Evolutionary conservation across 1,140 invertebrate species (phyloP).

Genomic region (Lepidostoma basale): DNA sequence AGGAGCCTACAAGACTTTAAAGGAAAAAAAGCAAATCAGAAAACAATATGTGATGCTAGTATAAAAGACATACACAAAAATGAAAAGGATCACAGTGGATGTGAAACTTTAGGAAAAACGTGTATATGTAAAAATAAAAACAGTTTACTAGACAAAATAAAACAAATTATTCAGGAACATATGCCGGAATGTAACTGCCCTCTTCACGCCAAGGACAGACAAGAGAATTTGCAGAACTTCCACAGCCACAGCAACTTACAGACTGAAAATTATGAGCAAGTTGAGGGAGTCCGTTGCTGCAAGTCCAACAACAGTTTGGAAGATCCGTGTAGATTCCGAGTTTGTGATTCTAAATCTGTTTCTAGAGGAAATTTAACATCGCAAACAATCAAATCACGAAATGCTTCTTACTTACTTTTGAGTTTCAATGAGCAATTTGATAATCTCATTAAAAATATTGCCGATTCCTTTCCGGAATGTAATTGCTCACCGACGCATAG

Average conservation of each 20-base stretch:
- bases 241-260: slow-evolving; percentile 12
- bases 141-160: background rate
- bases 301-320: slow-evolving; percentile 1
- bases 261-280: background rate
- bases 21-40: no score
- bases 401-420: background rate
- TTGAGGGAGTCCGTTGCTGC: background rate
- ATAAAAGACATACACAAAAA: no score
- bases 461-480: background rate
- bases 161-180: background rate
- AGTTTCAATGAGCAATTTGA: slow-evolving; percentile 8
- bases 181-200: slow-evolving; percentile 10
- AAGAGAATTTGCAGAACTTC: background rate
- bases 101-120: background rate
- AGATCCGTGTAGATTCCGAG: background rate
- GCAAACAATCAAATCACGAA: background rate
- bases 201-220: background rate
- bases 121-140: slow-evolving; percentile 6
- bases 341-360: background rate
- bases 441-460: background rate
- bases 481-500: background rate
- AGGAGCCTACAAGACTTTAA: no score
- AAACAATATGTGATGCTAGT: background rate
- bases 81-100: background rate
- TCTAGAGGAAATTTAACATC: background rate